Base-by-base conservation (phyloP, 2,797 vertebrate species). In the Phrynocephalus guinanensis region DNA sequence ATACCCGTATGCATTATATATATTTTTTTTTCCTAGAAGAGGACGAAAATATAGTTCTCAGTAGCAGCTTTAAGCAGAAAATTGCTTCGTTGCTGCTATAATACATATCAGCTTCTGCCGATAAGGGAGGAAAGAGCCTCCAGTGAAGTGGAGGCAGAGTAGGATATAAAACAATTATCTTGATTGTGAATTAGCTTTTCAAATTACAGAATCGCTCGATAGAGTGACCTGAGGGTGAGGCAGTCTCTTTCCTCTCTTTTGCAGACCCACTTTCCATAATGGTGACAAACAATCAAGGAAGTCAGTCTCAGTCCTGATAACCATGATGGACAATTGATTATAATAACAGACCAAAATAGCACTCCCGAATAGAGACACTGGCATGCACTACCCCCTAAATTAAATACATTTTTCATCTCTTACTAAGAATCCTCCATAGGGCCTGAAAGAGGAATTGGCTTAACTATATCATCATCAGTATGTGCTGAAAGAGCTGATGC, bases 141-240 rank as follows among this genome's bases (percentile, higher is more conserved):
- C 79, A 67, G 79, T 70, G 83, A 93, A 92, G 83, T 91, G 76
- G 24, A 22, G n/a, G 6, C 63, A 44, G 30, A 56, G n/a, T 26
- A 26, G 71, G 82, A 81, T 94, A 90, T 70, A 87, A 92, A 91
- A 82, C 80, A 90, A 94, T 93, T 86, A 91, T 83, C 87, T 89
- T 66, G 22, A 86, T 73, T 78, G 52, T 24, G 89, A 91, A 89
- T 89, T 80, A 93, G 83, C 20, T 66, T 95, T 91, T 81, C 68
- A 67, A 96, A 92, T 88, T 56, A 75, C 85, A 93, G 85, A 68
- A 72, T 66, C 52, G 28, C 88, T 77, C 50, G 77, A 85, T 77
- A 81, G 77, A 89, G 90, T 85, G 89, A 87, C 87, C 72, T 91
- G 76, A 7, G 72, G 28, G 70, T 81, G 82, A 86, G 63, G 94